Evolutionary conservation across 2,113 vertebrate genomes (phyloP).

Genomic region (Oryctolagus cuniculus): mOryCun1.1 NC_091453.1:102428501-102429000

Average conservation of each 20-base stretch:
- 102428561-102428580: not conserved
- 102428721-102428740: not conserved
- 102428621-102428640: not conserved
- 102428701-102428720: not conserved
- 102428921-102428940: not conserved
- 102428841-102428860: not conserved
- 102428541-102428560: not conserved
- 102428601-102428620: not conserved
- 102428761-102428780: slow-evolving; percentile 28
- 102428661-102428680: not conserved
- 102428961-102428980: not conserved
- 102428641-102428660: not conserved
- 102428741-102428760: not conserved
- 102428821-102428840: not conserved
- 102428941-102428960: not conserved
- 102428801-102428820: not conserved
- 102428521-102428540: slow-evolving; percentile 24
- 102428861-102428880: not conserved
- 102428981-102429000: slow-evolving; percentile 36
- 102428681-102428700: not conserved
- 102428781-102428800: not conserved
- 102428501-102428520: not conserved
- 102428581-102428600: not conserved
- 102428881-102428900: not conserved
- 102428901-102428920: not conserved